These are phyloP conservation scores for Lithophane leautieri DNA, from an alignment of 2,888 invertebrate species.

Conservation along the genomic window DNA sequence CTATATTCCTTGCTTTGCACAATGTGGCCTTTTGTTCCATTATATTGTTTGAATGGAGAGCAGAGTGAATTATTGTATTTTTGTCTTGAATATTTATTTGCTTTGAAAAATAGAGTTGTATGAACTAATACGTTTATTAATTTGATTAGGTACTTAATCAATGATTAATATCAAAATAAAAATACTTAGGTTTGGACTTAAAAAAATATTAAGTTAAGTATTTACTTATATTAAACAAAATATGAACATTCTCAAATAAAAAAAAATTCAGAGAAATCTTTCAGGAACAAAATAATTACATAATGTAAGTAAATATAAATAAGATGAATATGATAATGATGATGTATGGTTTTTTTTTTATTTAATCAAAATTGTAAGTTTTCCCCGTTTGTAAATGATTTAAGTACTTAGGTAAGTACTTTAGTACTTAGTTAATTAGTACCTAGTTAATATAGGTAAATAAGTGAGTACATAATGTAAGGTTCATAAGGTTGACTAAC, in stretches of 20 bases:
- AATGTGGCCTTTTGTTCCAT: no score
- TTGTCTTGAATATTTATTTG: neutral
- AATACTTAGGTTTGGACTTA: neutral
- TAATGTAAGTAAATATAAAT: neutral
- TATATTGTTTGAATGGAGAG: neutral
- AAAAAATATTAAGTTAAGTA: neutral
- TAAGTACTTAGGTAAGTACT: no score
- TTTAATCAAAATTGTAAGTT: neutral
- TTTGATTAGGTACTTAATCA: neutral
- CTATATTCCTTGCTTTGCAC: neutral
- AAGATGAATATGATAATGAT: no score
- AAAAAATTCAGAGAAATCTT: neutral
- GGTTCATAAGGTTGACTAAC: slow-evolving; percentile 1
- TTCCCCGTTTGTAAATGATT: neutral
- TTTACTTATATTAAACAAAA: neutral
- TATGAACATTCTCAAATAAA: neutral
- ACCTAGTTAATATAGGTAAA: no score
- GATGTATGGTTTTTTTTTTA: no score
- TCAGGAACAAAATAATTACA: neutral
- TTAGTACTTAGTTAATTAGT: no score
- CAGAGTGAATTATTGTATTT: neutral
- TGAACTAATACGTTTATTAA: neutral
- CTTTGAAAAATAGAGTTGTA: neutral
- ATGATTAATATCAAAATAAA: neutral
- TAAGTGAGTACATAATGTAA: neutral